Conservation (phyloP, 2,888 invertebrate genomes). For the Erebia ligea region DNA sequence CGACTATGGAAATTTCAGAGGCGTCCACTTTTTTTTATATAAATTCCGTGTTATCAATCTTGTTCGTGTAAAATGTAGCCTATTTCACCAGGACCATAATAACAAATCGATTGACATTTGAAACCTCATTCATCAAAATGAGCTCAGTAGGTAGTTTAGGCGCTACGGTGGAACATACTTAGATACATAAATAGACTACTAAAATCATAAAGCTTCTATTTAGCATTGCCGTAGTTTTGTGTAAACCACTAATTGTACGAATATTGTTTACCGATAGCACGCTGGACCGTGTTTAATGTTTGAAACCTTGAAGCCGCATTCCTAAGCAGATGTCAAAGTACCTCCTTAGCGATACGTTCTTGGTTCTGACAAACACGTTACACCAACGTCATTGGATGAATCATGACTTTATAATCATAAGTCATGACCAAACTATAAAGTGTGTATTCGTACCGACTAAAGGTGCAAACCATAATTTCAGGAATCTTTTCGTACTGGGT, state of each 20-base stretch:
- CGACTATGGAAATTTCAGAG: too few species aligned
- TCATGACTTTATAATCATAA: conserved; percentile 29
- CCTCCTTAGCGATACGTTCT: conserved; percentile 58
- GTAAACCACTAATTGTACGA: background rate
- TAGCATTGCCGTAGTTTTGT: too few species aligned
- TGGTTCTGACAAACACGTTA: conserved; percentile 44
- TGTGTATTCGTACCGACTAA: conserved; percentile 1
- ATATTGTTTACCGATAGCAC: conserved; percentile 66
- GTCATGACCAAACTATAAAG: conserved; percentile 32
- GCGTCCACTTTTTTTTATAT: too few species aligned
- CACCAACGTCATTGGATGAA: conserved; percentile 33
- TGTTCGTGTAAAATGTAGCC: too few species aligned
- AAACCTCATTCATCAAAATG: too few species aligned
- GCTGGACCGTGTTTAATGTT: conserved; percentile 50
- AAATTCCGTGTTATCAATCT: too few species aligned
- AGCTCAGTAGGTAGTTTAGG: too few species aligned
- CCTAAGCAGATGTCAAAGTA: conserved; percentile 73
- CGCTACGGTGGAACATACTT: too few species aligned
- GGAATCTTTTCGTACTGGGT: conserved; percentile 35
- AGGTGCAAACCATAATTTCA: conserved; percentile 14
- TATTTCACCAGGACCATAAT: too few species aligned
- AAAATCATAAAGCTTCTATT: too few species aligned
- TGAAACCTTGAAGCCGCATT: conserved; percentile 71
- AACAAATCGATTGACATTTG: too few species aligned
- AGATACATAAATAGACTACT: too few species aligned